These are phyloP conservation scores for Sebastes oblongus DNA, from an alignment of 2,797 vertebrate species.

Conservation along the genomic window DNA sequence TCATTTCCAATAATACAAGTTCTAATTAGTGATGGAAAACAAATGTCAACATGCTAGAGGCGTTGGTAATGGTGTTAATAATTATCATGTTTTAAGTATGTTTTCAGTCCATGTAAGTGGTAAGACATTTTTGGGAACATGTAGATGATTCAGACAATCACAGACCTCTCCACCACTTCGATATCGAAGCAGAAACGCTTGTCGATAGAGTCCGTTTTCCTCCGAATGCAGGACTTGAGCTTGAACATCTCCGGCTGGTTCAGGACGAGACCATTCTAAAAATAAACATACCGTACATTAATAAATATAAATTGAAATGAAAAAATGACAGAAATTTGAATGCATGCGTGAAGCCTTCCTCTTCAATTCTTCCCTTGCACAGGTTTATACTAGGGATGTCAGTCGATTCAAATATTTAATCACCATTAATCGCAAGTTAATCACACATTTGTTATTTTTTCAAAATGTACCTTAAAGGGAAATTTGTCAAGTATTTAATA, in stretches of 20 bases:
- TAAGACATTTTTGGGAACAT: background rate
- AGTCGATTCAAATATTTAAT: too few relatives aligned
- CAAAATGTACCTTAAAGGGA: too few relatives aligned
- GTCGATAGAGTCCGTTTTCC: constrained; percentile 98
- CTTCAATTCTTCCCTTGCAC: background rate
- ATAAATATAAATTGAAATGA: background rate
- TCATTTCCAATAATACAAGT: background rate
- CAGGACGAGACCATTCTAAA: constrained; percentile 90
- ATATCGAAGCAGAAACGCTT: constrained; percentile 99
- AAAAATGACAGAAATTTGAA: background rate
- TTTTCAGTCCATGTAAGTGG: constrained; percentile 39
- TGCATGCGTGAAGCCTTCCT: background rate
- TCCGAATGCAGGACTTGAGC: constrained; percentile 95
- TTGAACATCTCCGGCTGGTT: constrained; percentile 95
- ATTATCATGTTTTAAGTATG: background rate
- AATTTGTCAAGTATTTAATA: too few relatives aligned
- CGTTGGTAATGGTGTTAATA: background rate
- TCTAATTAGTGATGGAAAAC: background rate
- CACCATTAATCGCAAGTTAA: too few relatives aligned
- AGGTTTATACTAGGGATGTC: background rate
- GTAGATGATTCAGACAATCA: constrained; percentile 10
- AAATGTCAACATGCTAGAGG: background rate
- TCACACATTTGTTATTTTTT: too few relatives aligned
- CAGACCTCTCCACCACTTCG: constrained; percentile 96
- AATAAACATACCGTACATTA: background rate